These are phyloP conservation scores for Apaloderma vittatum DNA, from an alignment of 2,113 vertebrate genomes.

Conservation along the genomic window DNA sequence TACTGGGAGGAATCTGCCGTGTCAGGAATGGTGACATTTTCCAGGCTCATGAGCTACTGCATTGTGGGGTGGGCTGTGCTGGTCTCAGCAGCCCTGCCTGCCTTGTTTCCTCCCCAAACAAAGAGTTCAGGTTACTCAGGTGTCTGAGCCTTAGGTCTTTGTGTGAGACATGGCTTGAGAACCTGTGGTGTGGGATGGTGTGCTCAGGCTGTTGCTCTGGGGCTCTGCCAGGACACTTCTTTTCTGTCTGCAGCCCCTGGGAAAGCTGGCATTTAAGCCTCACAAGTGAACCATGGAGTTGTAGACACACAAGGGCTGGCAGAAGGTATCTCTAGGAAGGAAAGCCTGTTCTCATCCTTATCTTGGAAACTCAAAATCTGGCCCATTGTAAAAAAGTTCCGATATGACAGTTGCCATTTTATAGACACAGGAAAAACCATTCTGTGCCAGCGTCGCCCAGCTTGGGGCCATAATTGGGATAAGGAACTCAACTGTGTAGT, in stretches of 20 bases:
- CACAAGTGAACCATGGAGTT: neutral
- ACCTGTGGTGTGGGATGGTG: neutral
- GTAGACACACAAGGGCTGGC: neutral
- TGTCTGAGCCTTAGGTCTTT: rapidly evolving
- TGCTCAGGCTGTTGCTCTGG: neutral
- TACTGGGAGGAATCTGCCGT: neutral
- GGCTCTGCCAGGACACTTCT: neutral
- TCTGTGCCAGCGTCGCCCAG: neutral
- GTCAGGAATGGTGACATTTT: conserved; percentile 30
- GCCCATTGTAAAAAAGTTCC: neutral
- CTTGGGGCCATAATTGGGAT: rapidly evolving
- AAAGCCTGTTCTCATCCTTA: neutral
- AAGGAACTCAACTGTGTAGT: neutral
- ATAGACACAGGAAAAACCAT: neutral
- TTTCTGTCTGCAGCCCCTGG: neutral
- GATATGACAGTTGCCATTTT: neutral
- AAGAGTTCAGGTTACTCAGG: neutral
- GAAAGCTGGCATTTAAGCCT: neutral
- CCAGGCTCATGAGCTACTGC: neutral
- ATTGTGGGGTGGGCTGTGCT: neutral
- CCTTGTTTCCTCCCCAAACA: neutral
- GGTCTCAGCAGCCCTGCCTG: neutral
- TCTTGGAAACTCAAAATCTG: neutral
- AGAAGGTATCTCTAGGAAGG: neutral
- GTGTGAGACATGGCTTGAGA: neutral